Evolutionary conservation across 1,140 invertebrate species (phyloP), one percentile per base, ranked within the genome.

Genomic region (Vanessa atalanta): DNA sequence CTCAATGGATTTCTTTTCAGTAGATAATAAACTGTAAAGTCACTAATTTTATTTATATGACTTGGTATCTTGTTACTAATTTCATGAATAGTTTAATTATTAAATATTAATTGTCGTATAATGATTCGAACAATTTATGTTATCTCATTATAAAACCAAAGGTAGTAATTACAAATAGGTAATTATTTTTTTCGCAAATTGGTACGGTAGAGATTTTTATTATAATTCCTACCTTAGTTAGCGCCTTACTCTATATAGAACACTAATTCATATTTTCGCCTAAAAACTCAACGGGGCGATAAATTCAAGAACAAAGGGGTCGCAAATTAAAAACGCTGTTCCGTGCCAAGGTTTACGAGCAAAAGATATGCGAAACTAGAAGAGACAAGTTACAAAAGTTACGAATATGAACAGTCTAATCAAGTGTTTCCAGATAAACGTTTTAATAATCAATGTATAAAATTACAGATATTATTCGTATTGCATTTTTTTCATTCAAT

Each of bases 211-310:
- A 65, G 60, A 66, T 47, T 53, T 53, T 53, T 23, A 4, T 72
- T 57, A 79, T 71, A 9, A 51, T 65, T 65, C 55, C 75, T 53
- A 61, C 73, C 73, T 79, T 84, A 82, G 82, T 87, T 83, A 84
- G 72, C 79, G 74, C 73, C 65, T 76, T 76, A 72, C 77, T 80
- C 26, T 43, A 43, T 82, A 72, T 73, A 78, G 78, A 79, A 83
- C 78, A 81, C 86, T 88, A 87, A 90, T 90, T 90, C 88, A 89
- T 90, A 89, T 89, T 89, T 90, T 83, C 82, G 89, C 83, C 81
- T 81, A 64, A 83, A 86, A 80, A 83, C 77, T 81, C 81, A 83
- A 79, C 82, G 78, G 78, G n/a, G 80, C 84, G 81, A 81, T 82
- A 88, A 90, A 87, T 89, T 88, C 81, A 83, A 76, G 80, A 78